Base-by-base conservation (phyloP, 2,797 vertebrate genomes). In the Enteromius argenteus region DNA sequence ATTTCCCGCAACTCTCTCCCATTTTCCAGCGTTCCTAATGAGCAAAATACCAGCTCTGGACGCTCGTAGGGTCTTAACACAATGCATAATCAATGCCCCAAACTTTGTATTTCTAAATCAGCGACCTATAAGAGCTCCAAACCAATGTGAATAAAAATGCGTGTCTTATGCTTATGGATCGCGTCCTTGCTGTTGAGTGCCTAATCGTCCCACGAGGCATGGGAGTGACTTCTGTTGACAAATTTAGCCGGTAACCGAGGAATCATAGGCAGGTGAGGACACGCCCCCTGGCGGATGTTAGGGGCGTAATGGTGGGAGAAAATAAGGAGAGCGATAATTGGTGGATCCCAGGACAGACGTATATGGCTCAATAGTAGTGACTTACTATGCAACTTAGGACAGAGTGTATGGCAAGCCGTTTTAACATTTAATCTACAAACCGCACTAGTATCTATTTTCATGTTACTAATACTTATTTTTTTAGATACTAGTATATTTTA, bases 31-130 rank as follows among this genome's bases (percentile, higher is more conserved):
- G 92, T 93, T 92, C 90, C 92, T 94, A 44, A 94, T 88, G 6
- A 94, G 90, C 74, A 92, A 71, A 84, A 93, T 73, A 79, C 93
- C 92, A 7, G 89, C 87, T 84, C 92, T 92, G n/a, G 91, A 82
- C 58, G 91, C 87, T 85, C 92, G 91, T 39, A 95, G 86, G 82
- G 88, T 89, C 89, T 94, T 94, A 75, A 95, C 87, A 86, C 90
- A 92, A 76, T 95, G 93, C 94, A 95, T 95, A 85, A 80, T 90
- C 79, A 89, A 75, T 85, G 89, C 82, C 79, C 42, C 51, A 66
- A 80, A 32, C 42, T 32, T 56, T 23, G 66, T 5, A 80, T 89
- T 60, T 23, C 35, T 79, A 27, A 77, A 58, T 2, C 32, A 56
- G 39, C 21, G 39, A 42, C 79, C 67, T 72, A 5, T 30, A 58